phyloP scores from a whole-genome alignment of 2,113 vertebrate species.

The Helogale parvula region DNA sequence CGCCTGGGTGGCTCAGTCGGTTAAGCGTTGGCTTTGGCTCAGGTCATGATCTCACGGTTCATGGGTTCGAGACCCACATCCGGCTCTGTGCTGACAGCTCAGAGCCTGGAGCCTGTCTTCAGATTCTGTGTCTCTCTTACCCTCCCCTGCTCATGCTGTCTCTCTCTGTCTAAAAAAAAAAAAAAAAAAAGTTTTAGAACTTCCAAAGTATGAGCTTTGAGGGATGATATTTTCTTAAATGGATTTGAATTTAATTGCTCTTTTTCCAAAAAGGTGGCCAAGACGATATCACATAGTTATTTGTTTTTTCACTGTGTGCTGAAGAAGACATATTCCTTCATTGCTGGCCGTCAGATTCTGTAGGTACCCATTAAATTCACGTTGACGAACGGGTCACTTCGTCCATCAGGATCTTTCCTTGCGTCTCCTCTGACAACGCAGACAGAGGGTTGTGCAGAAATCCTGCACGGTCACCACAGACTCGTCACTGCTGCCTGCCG shows the following conservation, averaged over 20 bases:
- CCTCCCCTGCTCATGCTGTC: no score
- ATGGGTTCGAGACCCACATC: no score
- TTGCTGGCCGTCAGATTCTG: neutral
- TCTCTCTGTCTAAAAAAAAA: no score
- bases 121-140: no score
- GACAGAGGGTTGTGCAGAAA: neutral
- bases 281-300: neutral
- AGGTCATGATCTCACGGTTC: no score
- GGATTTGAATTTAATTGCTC: neutral
- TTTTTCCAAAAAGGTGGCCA: neutral
- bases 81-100: no score
- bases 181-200: neutral
- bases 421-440: neutral
- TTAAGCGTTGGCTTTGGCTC: no score
- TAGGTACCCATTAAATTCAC: neutral
- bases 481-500: neutral
- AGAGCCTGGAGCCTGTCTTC: no score
- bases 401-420: neutral
- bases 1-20: no score
- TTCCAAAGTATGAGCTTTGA: neutral
- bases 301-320: neutral
- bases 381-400: neutral
- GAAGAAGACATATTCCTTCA: neutral
- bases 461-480: neutral
- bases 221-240: neutral